Evolutionary conservation across 1,140 invertebrate genomes (phyloP).

Genomic region (Dinoponera quadriceps): DNA sequence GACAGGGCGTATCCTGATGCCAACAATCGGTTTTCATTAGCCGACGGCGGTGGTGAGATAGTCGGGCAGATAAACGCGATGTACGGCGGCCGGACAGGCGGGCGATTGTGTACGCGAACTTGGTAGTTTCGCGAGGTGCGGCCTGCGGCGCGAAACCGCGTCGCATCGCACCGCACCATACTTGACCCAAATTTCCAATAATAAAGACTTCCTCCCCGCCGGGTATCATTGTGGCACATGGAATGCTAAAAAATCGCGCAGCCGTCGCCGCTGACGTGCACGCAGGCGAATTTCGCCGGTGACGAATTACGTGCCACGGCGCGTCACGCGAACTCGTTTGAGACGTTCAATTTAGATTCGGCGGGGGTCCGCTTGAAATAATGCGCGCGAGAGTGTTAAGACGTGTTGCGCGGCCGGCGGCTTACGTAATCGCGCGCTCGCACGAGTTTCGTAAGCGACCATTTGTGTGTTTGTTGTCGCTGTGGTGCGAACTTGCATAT

Average conservation of each 20-base stretch:
- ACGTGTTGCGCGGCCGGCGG: slow-evolving; percentile 20
- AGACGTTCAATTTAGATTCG: slow-evolving; percentile 42
- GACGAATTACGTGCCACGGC: slow-evolving; percentile 3
- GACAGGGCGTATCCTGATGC: neutral
- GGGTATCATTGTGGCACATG: neutral
- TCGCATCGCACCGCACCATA: neutral
- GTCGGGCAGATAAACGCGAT: slow-evolving; percentile 4
- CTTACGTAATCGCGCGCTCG: slow-evolving; percentile 30
- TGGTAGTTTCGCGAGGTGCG: slow-evolving; percentile 33
- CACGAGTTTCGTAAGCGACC: slow-evolving; percentile 30
- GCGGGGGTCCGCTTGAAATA: slow-evolving; percentile 22
- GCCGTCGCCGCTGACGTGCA: neutral
- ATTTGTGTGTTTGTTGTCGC: neutral
- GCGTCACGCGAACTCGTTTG: slow-evolving; percentile 38
- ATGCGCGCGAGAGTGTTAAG: slow-evolving; percentile 19
- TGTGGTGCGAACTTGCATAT: neutral
- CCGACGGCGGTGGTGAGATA: neutral
- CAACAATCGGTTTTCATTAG: slow-evolving; percentile 48
- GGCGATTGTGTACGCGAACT: slow-evolving; percentile 3
- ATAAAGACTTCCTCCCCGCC: neutral
- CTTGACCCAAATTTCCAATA: slow-evolving; percentile 51
- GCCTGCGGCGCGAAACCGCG: neutral
- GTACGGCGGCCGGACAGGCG: slow-evolving; percentile 1
- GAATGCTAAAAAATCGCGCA: slow-evolving; percentile 10
- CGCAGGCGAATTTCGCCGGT: slow-evolving; percentile 34